Percentiles rank a stretch among this genome's conserved stretches.
phyloP scores from a whole-genome alignment of 2,797 vertebrate genomes.

The Lophotriccus pileatus region DNA sequence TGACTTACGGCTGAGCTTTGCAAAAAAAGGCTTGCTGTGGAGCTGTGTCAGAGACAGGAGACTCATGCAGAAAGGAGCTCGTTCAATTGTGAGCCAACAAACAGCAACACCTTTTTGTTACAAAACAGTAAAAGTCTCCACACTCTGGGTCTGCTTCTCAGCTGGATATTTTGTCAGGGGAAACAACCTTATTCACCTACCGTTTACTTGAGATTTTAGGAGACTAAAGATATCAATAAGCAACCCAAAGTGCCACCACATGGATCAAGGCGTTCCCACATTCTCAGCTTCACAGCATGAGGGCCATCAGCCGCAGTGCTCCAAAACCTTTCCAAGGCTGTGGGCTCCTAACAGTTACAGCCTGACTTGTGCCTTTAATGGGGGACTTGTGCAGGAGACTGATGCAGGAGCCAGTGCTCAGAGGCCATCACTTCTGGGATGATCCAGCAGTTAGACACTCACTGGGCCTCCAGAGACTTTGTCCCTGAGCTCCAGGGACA shows the following conservation, averaged over 20 bases:
- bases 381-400: neutral
- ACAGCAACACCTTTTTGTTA: neutral
- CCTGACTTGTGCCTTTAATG: neutral
- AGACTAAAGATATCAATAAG: neutral
- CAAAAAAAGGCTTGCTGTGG: neutral
- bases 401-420: neutral
- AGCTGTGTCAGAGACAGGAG: neutral
- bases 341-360: neutral
- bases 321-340: neutral
- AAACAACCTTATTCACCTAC: neutral
- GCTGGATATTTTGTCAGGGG: neutral
- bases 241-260: neutral
- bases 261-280: neutral
- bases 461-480: neutral
- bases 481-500: neutral
- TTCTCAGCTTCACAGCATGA: neutral
- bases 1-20: neutral
- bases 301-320: neutral
- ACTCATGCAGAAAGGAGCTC: neutral
- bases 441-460: neutral
- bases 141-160: neutral
- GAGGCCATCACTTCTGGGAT: neutral
- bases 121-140: neutral
- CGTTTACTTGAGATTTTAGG: neutral
- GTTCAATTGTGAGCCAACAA: neutral